A percentile compares a stretch with the other conserved stretches of the same genome.
Evolutionary conservation across 2,113 vertebrate genomes (phyloP).

Genomic region (Cochlearius cochlearius): DNA sequence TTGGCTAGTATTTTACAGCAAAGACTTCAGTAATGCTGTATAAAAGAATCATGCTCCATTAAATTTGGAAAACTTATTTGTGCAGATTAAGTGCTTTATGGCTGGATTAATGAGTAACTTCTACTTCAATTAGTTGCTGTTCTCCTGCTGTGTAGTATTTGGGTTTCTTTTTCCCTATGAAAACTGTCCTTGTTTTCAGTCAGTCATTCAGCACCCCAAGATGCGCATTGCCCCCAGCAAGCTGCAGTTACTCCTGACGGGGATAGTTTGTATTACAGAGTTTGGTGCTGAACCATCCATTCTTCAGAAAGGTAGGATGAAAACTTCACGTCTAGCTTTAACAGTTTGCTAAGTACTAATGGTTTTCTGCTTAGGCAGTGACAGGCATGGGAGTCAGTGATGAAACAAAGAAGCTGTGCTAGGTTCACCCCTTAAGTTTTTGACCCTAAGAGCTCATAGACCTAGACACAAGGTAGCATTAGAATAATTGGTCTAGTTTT

Average conservation of each 20-base stretch:
- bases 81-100: not conserved
- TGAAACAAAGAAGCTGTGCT: not conserved
- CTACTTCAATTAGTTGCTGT: conserved; percentile 23
- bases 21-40: not conserved
- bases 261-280: conserved; percentile 48
- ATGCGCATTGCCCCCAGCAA: conserved; percentile 42
- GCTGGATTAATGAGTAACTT: conserved; percentile 73
- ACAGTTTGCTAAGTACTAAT: not conserved
- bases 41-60: not conserved
- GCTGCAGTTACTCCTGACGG: conserved; percentile 54
- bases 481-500: not conserved
- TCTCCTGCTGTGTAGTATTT: not conserved
- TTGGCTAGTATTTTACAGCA: not conserved
- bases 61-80: conserved; percentile 5
- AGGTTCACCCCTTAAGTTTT: not conserved
- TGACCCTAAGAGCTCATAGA: not conserved
- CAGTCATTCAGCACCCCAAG: conserved; percentile 1
- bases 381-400: not conserved
- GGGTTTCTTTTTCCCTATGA: conserved; percentile 30
- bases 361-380: not conserved
- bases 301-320: conserved; percentile 65
- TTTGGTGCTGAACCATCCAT: not conserved
- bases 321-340: not conserved
- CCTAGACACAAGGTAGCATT: not conserved
- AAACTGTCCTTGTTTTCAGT: not conserved